These are phyloP conservation scores for Orthosia cruda DNA, from an alignment of 2,888 invertebrate genomes.

Conservation along the genomic window DNA sequence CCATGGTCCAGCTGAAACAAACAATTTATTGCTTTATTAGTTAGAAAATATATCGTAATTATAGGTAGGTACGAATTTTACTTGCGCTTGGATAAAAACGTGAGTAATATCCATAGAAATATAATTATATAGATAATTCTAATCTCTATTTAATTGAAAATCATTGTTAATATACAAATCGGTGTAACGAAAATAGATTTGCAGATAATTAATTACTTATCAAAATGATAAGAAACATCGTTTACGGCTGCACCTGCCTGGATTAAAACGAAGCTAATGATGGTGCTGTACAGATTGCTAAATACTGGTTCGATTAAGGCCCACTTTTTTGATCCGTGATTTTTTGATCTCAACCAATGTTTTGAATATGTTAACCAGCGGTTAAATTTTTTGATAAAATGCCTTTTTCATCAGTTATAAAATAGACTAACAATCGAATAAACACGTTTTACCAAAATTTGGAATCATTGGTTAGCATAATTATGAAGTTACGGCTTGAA, in stretches of 20 bases:
- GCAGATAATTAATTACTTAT: not conserved
- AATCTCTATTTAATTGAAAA: conserved; percentile 20
- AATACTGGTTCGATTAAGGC: no score
- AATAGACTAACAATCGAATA: no score
- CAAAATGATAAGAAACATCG: not conserved
- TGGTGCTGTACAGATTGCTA: no score
- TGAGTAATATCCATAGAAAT: not conserved
- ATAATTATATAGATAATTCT: not conserved
- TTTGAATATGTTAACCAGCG: no score
- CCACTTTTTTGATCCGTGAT: no score
- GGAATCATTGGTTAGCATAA: no score
- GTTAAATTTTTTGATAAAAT: no score
- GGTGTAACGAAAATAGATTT: not conserved
- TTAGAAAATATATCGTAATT: not conserved
- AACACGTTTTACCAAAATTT: no score
- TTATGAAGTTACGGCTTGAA: not conserved
- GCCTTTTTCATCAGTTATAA: no score
- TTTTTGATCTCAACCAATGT: no score
- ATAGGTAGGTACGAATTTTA: not conserved
- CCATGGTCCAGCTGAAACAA: conserved; percentile 34
- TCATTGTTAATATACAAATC: not conserved
- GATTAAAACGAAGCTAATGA: no score
- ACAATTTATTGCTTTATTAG: conserved; percentile 1
- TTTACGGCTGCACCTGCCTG: no score
- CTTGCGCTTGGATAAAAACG: conserved; percentile 1